A percentile compares a stretch with the other conserved stretches of the same genome.
These are phyloP conservation scores for Caerostris extrusa DNA, from an alignment of 1,140 invertebrate species.

Conservation along the genomic window DNA sequence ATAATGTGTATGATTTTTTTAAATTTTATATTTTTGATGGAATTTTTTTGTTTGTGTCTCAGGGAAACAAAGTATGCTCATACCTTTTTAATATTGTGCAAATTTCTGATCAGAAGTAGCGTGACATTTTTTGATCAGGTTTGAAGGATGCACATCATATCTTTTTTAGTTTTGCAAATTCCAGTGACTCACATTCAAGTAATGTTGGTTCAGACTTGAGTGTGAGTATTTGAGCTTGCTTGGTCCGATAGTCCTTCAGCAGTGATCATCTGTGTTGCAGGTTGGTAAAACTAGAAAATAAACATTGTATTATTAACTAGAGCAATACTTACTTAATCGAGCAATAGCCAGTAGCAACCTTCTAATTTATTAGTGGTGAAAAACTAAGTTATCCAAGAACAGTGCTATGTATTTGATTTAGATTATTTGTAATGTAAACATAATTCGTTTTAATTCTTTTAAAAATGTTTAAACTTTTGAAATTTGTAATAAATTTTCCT, in stretches of 20 bases:
- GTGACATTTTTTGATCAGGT: neutral
- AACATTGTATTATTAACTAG: neutral
- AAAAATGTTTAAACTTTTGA: too few species aligned
- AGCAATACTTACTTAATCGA: too few species aligned
- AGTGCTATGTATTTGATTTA: too few species aligned
- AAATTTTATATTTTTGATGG: too few species aligned
- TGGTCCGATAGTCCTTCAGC: constrained; percentile 67
- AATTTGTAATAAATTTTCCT: too few species aligned
- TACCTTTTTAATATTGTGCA: neutral
- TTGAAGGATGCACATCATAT: neutral
- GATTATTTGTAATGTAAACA: too few species aligned
- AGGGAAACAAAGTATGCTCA: neutral
- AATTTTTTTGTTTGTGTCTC: neutral
- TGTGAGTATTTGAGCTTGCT: constrained; percentile 68
- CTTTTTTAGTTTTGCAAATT: neutral
- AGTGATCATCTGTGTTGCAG: constrained; percentile 73
- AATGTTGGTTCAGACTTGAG: constrained; percentile 66
- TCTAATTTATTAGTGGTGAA: too few species aligned
- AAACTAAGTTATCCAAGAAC: too few species aligned
- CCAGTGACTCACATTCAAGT: neutral
- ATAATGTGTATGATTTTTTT: too few species aligned
- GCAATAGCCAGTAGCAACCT: too few species aligned
- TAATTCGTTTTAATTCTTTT: too few species aligned
- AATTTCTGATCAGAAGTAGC: neutral
- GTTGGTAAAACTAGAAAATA: constrained; percentile 69